phyloP scores from a whole-genome alignment of 37 sponge, comb jelly and placozoan genomes.

The Crambe crambe region DNA sequence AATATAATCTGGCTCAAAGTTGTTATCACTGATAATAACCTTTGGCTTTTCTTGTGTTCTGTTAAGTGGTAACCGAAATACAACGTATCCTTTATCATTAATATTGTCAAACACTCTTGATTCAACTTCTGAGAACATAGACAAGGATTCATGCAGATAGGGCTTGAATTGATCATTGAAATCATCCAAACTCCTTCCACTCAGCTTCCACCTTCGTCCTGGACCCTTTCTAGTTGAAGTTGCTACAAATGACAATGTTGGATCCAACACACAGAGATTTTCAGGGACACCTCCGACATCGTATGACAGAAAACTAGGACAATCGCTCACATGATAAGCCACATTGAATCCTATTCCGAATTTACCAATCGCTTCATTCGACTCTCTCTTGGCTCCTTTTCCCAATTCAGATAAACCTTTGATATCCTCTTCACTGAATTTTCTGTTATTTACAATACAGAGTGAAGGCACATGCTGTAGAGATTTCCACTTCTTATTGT shows the following conservation, averaged over 20 bases:
- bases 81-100: slow-evolving; percentile 27
- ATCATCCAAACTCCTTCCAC: neutral
- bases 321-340: slow-evolving; percentile 85
- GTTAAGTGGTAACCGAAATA: slow-evolving; percentile 63
- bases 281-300: slow-evolving; percentile 35
- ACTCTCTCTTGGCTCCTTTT: slow-evolving; percentile 65
- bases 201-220: slow-evolving; percentile 38
- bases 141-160: slow-evolving; percentile 31
- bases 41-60: no score
- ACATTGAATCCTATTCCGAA: slow-evolving; percentile 93
- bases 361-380: slow-evolving; percentile 66
- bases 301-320: slow-evolving; percentile 72
- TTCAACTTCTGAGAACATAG: neutral
- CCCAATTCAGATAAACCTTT: slow-evolving; percentile 75
- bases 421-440: slow-evolving; percentile 70
- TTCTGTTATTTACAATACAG: slow-evolving; percentile 71
- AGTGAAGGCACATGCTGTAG: slow-evolving; percentile 64
- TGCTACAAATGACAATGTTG: slow-evolving; percentile 31
- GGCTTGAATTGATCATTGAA: slow-evolving; percentile 60
- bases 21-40: neutral
- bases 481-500: slow-evolving; percentile 38
- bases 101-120: slow-evolving; percentile 25
- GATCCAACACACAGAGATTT: slow-evolving; percentile 76
- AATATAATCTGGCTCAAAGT: slow-evolving; percentile 10
- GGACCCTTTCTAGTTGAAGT: neutral